phyloP scores from a whole-genome alignment of 2,113 vertebrate genomes.

The Raphicerus campestris region DNA sequence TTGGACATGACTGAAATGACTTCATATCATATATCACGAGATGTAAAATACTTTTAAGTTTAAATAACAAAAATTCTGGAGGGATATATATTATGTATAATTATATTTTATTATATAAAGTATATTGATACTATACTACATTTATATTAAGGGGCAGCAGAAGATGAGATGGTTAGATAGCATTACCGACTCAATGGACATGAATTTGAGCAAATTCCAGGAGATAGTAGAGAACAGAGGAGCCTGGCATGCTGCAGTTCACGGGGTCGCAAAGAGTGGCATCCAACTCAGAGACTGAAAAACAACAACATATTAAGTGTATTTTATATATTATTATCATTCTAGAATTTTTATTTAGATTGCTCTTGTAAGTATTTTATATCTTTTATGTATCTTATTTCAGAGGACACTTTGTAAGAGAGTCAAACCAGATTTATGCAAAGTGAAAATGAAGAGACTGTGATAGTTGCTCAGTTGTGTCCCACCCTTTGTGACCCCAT shows the following conservation, averaged over 20 bases:
- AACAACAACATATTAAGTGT: neutral
- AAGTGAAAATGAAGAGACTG: neutral
- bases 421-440: neutral
- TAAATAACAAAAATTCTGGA: neutral
- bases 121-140: neutral
- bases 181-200: neutral
- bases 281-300: neutral
- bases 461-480: neutral
- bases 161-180: neutral
- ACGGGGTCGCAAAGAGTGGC: neutral
- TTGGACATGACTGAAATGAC: neutral
- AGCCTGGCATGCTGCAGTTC: neutral
- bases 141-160: neutral
- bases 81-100: neutral
- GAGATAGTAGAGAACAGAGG: neutral
- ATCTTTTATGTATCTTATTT: neutral
- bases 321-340: neutral
- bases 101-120: neutral
- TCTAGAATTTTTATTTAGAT: neutral
- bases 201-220: neutral
- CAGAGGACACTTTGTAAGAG: neutral
- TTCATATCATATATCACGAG: neutral
- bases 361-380: neutral
- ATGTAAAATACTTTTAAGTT: neutral
- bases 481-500: neutral